phyloP scores from a whole-genome alignment of 2,888 invertebrate species.

The Druceiella hillmani region DNA sequence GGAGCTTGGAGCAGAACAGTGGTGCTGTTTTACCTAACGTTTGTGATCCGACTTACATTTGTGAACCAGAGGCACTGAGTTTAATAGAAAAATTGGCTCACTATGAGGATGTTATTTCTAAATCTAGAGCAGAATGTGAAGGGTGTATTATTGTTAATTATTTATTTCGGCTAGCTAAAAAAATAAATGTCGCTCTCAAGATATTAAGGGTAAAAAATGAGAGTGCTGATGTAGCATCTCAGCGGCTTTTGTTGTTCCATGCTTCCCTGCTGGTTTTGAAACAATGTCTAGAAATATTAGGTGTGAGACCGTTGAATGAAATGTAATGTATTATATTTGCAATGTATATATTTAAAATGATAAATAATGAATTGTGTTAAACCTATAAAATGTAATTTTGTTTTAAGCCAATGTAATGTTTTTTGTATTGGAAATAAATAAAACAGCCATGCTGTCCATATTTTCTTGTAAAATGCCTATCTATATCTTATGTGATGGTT shows the following conservation, averaged over 20 bases:
- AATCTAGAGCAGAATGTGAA: conserved; percentile 66
- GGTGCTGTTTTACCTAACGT: conserved; percentile 44
- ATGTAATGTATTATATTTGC: conserved; percentile 57
- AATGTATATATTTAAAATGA: neutral
- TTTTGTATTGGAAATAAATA: no score
- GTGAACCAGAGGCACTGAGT: conserved; percentile 62
- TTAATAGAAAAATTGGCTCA: conserved; percentile 67
- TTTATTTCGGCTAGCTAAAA: conserved; percentile 66
- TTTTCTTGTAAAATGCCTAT: no score
- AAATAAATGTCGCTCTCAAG: conserved; percentile 69
- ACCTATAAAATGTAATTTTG: no score
- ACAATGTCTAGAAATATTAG: conserved; percentile 73
- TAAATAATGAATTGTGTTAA: no score
- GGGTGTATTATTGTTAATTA: conserved; percentile 77
- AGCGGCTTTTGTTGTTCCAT: conserved; percentile 72
- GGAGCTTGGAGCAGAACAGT: conserved; percentile 65
- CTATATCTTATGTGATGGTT: no score
- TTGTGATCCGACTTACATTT: conserved; percentile 55
- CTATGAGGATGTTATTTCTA: conserved; percentile 69
- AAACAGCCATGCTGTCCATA: no score
- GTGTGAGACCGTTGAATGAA: conserved; percentile 70
- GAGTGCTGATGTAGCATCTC: conserved; percentile 58
- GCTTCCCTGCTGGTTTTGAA: conserved; percentile 62
- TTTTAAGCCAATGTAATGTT: no score
- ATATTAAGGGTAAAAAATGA: conserved; percentile 69